Percentiles rank a stretch among this genome's conserved stretches.
These are phyloP conservation scores for Pachydiplax longipennis DNA, from an alignment of 2,888 invertebrate genomes.

Conservation along the genomic window DNA sequence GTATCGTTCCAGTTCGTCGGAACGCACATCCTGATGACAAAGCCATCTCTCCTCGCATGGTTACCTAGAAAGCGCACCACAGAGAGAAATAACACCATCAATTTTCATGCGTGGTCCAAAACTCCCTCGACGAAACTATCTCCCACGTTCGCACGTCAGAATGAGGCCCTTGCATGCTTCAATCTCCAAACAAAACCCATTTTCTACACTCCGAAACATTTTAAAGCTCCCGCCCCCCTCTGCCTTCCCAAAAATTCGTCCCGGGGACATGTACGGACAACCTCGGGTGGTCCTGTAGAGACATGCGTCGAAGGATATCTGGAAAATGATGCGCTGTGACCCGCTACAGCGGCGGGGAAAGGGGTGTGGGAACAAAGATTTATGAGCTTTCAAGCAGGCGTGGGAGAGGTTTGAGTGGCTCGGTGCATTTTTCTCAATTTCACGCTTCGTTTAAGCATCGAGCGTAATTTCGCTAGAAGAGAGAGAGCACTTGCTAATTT, in stretches of 20 bases:
- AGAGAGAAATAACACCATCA: neutral
- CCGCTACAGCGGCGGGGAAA: neutral
- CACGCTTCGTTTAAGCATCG: neutral
- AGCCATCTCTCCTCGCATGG: neutral
- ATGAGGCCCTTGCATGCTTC: neutral
- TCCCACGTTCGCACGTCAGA: neutral
- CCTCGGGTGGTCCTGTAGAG: neutral
- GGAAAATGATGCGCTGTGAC: neutral
- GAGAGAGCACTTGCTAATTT: neutral
- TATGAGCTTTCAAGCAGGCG: neutral
- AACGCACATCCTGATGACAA: neutral
- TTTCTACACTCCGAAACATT: neutral
- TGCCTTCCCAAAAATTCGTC: neutral
- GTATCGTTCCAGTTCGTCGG: neutral
- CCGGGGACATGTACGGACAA: neutral
- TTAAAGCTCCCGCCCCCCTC: neutral
- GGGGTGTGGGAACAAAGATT: neutral
- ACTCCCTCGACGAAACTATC: neutral
- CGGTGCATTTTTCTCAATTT: neutral
- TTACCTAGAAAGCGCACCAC: neutral
- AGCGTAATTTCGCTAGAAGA: neutral
- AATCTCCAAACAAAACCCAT: neutral
- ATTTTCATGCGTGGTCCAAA: neutral
- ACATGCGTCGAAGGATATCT: neutral
- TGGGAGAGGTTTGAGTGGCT: neutral